Evolutionary conservation across 2,888 invertebrate genomes (phyloP).

Genomic region (Andrena fulva): DNA sequence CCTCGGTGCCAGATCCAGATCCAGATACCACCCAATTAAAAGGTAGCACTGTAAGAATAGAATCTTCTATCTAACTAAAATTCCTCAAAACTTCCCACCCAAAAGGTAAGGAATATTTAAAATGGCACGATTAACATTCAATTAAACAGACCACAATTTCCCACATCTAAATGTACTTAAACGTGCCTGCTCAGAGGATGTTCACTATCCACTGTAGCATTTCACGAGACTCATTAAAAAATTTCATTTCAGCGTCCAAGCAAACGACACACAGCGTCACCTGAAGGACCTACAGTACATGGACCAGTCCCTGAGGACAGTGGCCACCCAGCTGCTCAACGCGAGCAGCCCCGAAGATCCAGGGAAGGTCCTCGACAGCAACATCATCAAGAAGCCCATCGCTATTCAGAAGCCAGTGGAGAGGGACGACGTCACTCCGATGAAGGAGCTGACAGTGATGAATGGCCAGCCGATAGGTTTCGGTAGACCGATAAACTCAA

Average conservation of each 20-base stretch:
- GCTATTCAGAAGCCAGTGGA: conserved; percentile 42
- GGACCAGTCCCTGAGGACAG: conserved; percentile 81
- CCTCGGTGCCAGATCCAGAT: background rate
- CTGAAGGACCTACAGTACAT: conserved; percentile 80
- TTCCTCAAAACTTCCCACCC: background rate
- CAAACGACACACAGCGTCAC: conserved; percentile 70
- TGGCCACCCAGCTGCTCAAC: conserved; percentile 83
- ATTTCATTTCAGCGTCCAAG: conserved; percentile 83
- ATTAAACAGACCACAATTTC: background rate
- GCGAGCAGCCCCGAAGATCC: conserved; percentile 70
- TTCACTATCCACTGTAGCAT: background rate
- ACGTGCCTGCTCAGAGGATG: background rate
- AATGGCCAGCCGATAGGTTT: conserved; percentile 69
- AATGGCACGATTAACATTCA: background rate
- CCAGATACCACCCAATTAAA: background rate
- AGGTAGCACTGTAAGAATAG: background rate
- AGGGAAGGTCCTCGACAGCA: conserved; percentile 39
- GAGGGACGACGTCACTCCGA: conserved; percentile 42
- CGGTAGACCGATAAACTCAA: conserved; percentile 81
- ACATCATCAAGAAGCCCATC: conserved; percentile 43
- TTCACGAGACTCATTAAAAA: background rate
- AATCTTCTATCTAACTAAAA: background rate
- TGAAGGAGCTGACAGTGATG: conserved; percentile 50
- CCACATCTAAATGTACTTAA: background rate
- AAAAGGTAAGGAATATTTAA: conserved; percentile 42